A percentile compares a stretch with the other conserved stretches of the same genome.
These are phyloP conservation scores for Saturnia japonica DNA, from an alignment of 2,888 invertebrate species.

Conservation along the genomic window DNA sequence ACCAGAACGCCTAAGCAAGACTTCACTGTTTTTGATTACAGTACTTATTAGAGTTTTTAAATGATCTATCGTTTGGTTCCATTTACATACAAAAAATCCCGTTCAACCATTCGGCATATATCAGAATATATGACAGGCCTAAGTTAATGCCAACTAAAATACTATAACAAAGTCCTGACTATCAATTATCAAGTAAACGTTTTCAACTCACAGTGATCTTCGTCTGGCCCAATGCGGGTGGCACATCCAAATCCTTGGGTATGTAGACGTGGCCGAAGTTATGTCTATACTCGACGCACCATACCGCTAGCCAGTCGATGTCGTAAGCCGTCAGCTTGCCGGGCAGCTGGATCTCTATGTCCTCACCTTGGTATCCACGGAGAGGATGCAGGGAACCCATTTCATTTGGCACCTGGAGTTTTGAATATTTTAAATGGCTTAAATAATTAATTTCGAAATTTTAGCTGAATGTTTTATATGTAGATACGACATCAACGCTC, in stretches of 20 bases:
- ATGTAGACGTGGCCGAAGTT: conserved; percentile 95
- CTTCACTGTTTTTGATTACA: too few species aligned
- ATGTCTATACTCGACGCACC: conserved; percentile 94
- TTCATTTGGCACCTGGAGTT: conserved; percentile 90
- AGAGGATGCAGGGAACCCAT: conserved; percentile 91
- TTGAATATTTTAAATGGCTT: background rate
- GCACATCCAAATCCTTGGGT: conserved; percentile 93
- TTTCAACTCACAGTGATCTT: conserved; percentile 89
- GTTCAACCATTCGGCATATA: too few species aligned
- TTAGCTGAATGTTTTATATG: background rate
- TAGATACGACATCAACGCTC: too few species aligned
- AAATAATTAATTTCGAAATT: background rate
- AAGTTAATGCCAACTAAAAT: background rate
- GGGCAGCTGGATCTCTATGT: conserved; percentile 94
- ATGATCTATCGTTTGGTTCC: too few species aligned
- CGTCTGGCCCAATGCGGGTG: conserved; percentile 94
- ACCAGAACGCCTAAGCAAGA: too few species aligned
- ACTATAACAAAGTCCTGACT: background rate
- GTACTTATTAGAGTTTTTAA: too few species aligned
- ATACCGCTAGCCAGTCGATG: conserved; percentile 95
- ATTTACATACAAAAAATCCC: too few species aligned
- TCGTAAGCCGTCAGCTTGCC: conserved; percentile 93
- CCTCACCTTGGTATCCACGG: conserved; percentile 93
- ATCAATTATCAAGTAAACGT: background rate
- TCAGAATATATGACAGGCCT: too few species aligned